Percentiles rank a stretch among this genome's conserved stretches.
Evolutionary conservation across 2,113 vertebrate species (phyloP).

Genomic region (Rhipidura dahli): DNA sequence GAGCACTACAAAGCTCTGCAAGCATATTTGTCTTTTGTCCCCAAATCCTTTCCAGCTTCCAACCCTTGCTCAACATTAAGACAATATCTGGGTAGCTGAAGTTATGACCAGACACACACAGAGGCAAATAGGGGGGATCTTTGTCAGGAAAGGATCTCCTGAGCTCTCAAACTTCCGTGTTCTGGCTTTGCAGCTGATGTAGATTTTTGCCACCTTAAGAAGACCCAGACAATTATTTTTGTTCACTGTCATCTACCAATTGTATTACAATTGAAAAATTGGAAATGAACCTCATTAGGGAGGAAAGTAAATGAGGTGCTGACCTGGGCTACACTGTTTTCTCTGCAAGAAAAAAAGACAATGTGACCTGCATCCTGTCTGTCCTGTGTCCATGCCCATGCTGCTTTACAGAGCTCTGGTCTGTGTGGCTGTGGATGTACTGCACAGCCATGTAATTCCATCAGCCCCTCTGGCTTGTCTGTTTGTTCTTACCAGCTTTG

Average conservation of each 20-base stretch:
- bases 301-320: background rate
- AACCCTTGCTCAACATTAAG: background rate
- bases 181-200: background rate
- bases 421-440: background rate
- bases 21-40: background rate
- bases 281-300: background rate
- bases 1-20: background rate
- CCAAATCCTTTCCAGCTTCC: background rate
- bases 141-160: background rate
- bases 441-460: background rate
- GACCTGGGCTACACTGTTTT: background rate
- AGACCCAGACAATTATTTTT: background rate
- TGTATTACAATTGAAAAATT: background rate
- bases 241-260: background rate
- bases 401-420: background rate
- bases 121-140: background rate
- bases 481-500: background rate
- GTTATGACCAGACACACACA: background rate
- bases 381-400: background rate
- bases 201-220: background rate
- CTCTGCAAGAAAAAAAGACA: background rate
- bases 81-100: background rate
- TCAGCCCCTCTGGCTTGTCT: background rate
- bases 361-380: background rate
- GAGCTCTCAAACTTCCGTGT: background rate